Conservation (phyloP, 2,113 vertebrate species). For the Eudyptes chrysolophus region DNA sequence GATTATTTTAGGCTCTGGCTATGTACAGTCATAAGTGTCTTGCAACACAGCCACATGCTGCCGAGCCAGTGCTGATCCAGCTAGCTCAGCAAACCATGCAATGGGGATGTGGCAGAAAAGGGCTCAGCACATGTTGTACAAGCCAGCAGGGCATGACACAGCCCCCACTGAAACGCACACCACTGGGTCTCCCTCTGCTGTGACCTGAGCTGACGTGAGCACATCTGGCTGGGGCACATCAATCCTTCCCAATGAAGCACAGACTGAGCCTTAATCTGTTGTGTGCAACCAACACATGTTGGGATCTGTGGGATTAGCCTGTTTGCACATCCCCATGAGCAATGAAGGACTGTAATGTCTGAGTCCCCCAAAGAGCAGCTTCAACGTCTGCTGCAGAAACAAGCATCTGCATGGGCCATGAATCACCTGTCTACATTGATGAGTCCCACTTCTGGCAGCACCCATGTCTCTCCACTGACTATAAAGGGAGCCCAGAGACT, state of each 20-base stretch:
- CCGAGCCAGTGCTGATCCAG: not conserved
- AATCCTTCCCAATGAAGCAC: not conserved
- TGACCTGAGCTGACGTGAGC: not conserved
- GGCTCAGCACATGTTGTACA: not conserved
- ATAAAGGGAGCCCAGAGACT: not conserved
- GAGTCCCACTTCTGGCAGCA: not conserved
- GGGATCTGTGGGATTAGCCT: not conserved
- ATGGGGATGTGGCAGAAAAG: not conserved
- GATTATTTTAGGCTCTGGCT: not conserved
- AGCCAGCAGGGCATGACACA: not conserved
- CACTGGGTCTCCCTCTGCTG: not conserved
- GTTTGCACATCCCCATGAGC: not conserved
- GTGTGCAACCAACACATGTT: not conserved
- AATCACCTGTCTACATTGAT: not conserved
- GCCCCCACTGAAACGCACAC: rapidly evolving
- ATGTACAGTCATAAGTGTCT: not conserved
- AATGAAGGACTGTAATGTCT: not conserved
- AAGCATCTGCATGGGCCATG: not conserved
- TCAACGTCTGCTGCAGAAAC: not conserved
- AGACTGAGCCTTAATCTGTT: not conserved
- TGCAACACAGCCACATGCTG: not conserved
- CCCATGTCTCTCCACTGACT: not conserved
- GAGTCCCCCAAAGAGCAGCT: not conserved
- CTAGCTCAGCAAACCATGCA: not conserved
- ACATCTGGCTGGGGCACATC: not conserved